Percentiles rank a stretch among this genome's conserved stretches.
Conservation (phyloP, 2,888 invertebrate species). For the Vesta saturnalis region DNA sequence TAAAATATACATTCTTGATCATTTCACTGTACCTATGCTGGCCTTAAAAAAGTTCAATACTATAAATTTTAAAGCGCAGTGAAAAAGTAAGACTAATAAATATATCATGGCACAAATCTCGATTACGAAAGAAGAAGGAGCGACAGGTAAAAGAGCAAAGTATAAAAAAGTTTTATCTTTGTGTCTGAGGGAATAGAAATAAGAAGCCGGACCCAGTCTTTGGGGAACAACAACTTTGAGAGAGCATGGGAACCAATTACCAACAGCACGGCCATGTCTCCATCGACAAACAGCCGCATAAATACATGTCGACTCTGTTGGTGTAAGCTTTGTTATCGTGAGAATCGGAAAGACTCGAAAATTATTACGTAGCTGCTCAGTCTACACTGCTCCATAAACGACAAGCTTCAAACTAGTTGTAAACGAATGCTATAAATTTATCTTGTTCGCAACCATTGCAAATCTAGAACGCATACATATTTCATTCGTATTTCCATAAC, state of each 20-base stretch:
- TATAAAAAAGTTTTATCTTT: conserved; percentile 49
- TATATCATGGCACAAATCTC: conserved; percentile 28
- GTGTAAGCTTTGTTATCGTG: conserved; percentile 48
- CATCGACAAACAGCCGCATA: conserved; percentile 55
- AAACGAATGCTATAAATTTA: conserved; percentile 46
- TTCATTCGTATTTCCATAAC: conserved; percentile 50
- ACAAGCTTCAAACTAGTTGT: conserved; percentile 37
- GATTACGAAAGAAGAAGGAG: conserved; percentile 14
- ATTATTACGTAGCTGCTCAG: conserved; percentile 40
- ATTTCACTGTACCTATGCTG: too few species aligned
- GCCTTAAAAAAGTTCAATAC: too few species aligned
- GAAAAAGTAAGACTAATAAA: conserved; percentile 28
- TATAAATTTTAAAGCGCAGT: too few species aligned
- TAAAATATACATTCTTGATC: too few species aligned
- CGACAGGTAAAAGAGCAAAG: conserved; percentile 39
- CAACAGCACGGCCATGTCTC: conserved; percentile 48
- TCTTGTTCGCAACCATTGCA: conserved; percentile 40
- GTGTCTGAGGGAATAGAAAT: conserved; percentile 46
- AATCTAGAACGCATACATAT: conserved; percentile 49
- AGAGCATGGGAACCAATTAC: conserved; percentile 55
- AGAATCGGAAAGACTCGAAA: conserved; percentile 43
- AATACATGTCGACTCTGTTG: conserved; percentile 52
- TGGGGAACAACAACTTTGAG: conserved; percentile 53
- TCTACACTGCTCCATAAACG: conserved; percentile 27
- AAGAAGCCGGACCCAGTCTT: conserved; percentile 49